Evolutionary conservation across 2,888 invertebrate genomes (phyloP).

Genomic region (Melieria picta): DNA sequence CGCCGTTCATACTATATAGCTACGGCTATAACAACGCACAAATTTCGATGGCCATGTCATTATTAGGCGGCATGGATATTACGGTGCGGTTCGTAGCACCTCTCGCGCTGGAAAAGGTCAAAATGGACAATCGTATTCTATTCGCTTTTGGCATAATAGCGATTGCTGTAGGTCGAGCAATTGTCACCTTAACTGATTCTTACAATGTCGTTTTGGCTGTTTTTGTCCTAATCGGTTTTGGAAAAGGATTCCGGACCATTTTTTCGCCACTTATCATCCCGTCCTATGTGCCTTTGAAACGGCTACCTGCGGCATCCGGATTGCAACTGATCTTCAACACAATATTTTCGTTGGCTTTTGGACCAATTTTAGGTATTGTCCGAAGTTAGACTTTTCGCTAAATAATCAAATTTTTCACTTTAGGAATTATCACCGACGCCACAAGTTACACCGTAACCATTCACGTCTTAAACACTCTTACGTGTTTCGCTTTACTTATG

Average conservation of each 20-base stretch:
- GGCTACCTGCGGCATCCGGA: slow-evolving; percentile 77
- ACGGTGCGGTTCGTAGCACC: slow-evolving; percentile 74
- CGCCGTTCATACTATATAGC: slow-evolving; percentile 77
- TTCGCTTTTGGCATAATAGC: slow-evolving; percentile 72
- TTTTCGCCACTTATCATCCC: slow-evolving; percentile 80
- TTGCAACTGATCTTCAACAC: slow-evolving; percentile 76
- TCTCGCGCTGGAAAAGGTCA: slow-evolving; percentile 74
- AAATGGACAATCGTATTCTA: slow-evolving; percentile 76
- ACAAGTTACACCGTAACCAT: slow-evolving; percentile 56
- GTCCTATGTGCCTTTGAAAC: slow-evolving; percentile 75
- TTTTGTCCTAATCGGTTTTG: slow-evolving; percentile 74
- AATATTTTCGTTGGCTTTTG: slow-evolving; percentile 70
- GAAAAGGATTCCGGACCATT: slow-evolving; percentile 78
- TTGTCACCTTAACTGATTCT: slow-evolving; percentile 67
- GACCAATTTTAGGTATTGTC: slow-evolving; percentile 73
- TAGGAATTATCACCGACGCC: slow-evolving; percentile 56
- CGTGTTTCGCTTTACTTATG: slow-evolving; percentile 51
- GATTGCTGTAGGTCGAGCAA: slow-evolving; percentile 66
- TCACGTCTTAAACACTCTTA: slow-evolving; percentile 55
- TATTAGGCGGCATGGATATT: slow-evolving; percentile 75
- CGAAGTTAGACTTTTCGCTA: slow-evolving; percentile 49
- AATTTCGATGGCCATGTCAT: slow-evolving; percentile 76
- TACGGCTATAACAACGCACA: slow-evolving; percentile 70
- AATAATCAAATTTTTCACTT: too few species aligned
- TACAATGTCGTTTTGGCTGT: slow-evolving; percentile 69